phyloP scores from a whole-genome alignment of 2,113 vertebrate genomes.

The pig (Sus scrofa) region DNA sequence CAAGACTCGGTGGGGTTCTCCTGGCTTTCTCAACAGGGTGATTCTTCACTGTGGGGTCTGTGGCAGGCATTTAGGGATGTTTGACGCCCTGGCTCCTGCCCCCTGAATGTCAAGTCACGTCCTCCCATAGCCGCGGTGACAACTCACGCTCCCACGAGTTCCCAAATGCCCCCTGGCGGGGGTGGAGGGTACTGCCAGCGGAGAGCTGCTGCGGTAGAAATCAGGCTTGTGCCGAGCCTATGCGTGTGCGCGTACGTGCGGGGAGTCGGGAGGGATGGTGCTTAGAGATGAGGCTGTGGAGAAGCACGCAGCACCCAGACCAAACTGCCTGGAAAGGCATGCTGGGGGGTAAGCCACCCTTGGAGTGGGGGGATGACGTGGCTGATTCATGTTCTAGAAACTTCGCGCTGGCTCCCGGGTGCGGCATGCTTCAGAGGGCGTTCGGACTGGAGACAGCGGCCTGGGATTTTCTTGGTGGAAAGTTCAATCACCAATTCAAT shows the following conservation, averaged over 20 bases:
- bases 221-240: fast-evolving
- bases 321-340: fast-evolving
- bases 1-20: fast-evolving
- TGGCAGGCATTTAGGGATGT: fast-evolving
- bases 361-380: neutral
- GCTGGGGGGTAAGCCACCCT: neutral
- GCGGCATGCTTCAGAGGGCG: fast-evolving
- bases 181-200: neutral
- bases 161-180: slow-evolving; percentile 64
- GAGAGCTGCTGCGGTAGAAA: neutral
- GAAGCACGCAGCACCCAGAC: neutral
- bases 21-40: fast-evolving
- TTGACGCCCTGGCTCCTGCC: neutral
- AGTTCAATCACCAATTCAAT: neutral
- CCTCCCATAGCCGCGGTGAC: neutral
- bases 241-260: neutral
- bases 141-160: neutral
- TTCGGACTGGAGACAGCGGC: neutral
- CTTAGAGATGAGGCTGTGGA: no score
- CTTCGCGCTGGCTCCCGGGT: neutral
- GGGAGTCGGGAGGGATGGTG: fast-evolving
- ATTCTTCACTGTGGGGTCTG: neutral
- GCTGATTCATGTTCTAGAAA: neutral
- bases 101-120: neutral
- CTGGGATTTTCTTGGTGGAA: neutral